Percentiles rank a stretch among this genome's conserved stretches.
phyloP scores from a whole-genome alignment of 2,888 invertebrate species.

The Scaptomyza tumidula region DNA sequence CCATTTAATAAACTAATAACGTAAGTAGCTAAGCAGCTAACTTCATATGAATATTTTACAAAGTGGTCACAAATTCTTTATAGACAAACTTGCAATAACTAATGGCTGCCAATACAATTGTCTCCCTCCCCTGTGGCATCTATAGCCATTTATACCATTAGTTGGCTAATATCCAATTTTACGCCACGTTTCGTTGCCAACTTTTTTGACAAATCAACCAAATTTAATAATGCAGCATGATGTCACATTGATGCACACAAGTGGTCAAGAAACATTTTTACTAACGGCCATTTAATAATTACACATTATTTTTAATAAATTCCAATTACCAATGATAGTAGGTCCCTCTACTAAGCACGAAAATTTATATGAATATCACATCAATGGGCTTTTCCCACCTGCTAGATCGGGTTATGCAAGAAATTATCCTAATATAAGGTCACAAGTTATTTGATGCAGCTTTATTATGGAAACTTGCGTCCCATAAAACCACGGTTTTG shows the following conservation, averaged over 20 bases:
- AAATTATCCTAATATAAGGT: no score
- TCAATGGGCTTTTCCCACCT: no score
- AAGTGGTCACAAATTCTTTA: slow-evolving; percentile 6
- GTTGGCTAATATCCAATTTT: slow-evolving; percentile 61
- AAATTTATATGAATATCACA: no score
- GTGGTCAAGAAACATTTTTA: no score
- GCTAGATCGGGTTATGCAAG: no score
- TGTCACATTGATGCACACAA: slow-evolving; percentile 37
- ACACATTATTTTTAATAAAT: no score
- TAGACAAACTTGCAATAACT: slow-evolving; percentile 26
- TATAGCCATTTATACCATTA: slow-evolving; percentile 41
- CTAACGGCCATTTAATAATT: no score
- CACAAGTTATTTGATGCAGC: no score
- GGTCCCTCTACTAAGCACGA: no score
- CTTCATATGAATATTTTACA: slow-evolving; percentile 18
- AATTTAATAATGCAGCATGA: slow-evolving; percentile 67
- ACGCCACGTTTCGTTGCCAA: slow-evolving; percentile 48
- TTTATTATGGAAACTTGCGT: no score
- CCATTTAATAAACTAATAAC: slow-evolving; percentile 20
- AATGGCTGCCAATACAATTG: slow-evolving; percentile 47
- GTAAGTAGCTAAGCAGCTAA: slow-evolving; percentile 3
- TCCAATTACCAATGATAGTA: no score
- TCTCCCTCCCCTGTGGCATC: slow-evolving; percentile 5
- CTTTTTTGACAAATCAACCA: slow-evolving; percentile 56
- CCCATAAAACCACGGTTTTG: no score